Evolutionary conservation across 2,888 invertebrate genomes (phyloP).

Genomic region (Microchrysa polita): DNA sequence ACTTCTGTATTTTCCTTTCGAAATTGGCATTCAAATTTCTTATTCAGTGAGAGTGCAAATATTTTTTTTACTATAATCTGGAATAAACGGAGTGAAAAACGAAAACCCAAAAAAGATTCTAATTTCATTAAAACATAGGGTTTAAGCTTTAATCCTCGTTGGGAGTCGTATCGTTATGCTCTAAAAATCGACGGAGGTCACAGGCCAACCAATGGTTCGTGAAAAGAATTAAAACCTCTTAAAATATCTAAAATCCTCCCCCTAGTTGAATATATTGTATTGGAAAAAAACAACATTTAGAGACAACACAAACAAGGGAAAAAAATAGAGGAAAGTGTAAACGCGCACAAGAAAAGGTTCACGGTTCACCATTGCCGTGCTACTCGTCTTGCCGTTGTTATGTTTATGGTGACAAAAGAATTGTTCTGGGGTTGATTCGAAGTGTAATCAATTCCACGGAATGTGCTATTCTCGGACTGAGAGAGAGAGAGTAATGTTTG

Average conservation of each 20-base stretch:
- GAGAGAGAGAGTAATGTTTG: slow-evolving; percentile 54
- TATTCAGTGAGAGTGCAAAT: too few species aligned
- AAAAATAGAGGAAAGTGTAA: not conserved
- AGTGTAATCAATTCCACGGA: slow-evolving; percentile 46
- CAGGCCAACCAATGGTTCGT: slow-evolving; percentile 16
- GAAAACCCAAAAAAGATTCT: not conserved
- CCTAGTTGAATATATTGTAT: slow-evolving; percentile 34
- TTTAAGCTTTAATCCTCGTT: slow-evolving; percentile 47
- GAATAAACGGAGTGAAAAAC: not conserved
- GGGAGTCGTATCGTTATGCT: slow-evolving; percentile 55
- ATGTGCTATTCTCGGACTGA: too few species aligned
- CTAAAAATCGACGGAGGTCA: slow-evolving; percentile 57
- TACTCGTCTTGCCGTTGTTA: not conserved
- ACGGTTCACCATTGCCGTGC: not conserved
- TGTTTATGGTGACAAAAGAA: slow-evolving; percentile 7
- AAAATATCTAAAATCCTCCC: slow-evolving; percentile 14
- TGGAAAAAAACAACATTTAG: slow-evolving; percentile 48
- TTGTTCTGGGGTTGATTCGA: slow-evolving; percentile 11
- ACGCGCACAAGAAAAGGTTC: slow-evolving; percentile 6
- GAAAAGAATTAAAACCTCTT: slow-evolving; percentile 28
- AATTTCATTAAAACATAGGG: slow-evolving; percentile 46
- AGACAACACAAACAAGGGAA: slow-evolving; percentile 17
- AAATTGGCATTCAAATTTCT: too few species aligned
- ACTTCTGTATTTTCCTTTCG: too few species aligned
- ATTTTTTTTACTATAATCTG: too few species aligned